phyloP scores from a whole-genome alignment of 2,888 invertebrate genomes.

The Amblyteles armatorius region DNA sequence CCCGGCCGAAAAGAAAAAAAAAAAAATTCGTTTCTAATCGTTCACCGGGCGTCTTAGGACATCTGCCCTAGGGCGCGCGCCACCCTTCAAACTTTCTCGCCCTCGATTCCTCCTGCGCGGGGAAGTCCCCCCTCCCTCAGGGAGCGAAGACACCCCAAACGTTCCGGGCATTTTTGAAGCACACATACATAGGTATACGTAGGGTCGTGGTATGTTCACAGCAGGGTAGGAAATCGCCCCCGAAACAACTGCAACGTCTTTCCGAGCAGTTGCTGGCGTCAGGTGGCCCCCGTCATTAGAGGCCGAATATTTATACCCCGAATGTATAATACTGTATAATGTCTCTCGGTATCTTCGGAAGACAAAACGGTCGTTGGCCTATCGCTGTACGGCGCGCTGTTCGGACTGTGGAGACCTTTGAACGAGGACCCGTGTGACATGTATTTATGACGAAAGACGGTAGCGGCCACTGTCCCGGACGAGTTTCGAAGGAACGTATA shows the following conservation, averaged over 20 bases:
- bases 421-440: not conserved
- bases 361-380: conserved; percentile 42
- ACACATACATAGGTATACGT: not conserved
- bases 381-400: not conserved
- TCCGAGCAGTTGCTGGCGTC: conserved; percentile 81
- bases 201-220: conserved; percentile 20
- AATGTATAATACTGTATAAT: conserved; percentile 39
- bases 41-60: conserved; percentile 38
- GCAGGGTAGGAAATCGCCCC: conserved; percentile 66
- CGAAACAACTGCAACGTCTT: conserved; percentile 77
- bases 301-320: conserved; percentile 53
- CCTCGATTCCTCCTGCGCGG: conserved; percentile 43
- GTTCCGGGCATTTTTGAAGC: conserved; percentile 16
- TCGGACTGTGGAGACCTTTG: not conserved
- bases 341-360: conserved; percentile 21
- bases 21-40: conserved; percentile 63
- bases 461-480: not conserved
- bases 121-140: conserved; percentile 34
- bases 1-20: not conserved
- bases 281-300: conserved; percentile 80
- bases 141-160: conserved; percentile 47
- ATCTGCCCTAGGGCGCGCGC: conserved; percentile 65
- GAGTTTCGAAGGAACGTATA: conserved; percentile 10
- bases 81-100: conserved; percentile 50
- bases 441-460: not conserved